These are phyloP conservation scores for Trachymyrmex septentrionalis DNA, from an alignment of 1,140 invertebrate genomes.

Conservation along the genomic window DNA sequence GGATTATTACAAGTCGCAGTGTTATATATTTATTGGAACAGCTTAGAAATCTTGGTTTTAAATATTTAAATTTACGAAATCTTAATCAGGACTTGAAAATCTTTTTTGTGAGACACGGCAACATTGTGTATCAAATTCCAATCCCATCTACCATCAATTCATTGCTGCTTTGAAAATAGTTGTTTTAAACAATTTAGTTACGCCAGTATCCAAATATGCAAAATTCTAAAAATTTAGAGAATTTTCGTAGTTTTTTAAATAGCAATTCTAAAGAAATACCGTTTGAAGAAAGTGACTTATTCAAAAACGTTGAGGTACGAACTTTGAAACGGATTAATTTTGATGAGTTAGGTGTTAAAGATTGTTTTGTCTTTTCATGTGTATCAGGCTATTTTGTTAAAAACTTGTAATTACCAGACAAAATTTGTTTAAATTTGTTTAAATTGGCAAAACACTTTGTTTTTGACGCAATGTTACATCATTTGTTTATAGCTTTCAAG, in stretches of 20 bases:
- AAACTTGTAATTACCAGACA: background rate
- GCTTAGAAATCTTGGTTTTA: background rate
- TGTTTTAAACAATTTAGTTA: background rate
- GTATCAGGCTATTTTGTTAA: background rate
- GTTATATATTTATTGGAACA: background rate
- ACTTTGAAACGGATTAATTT: background rate
- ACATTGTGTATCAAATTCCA: background rate
- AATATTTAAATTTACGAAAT: constrained; percentile 12
- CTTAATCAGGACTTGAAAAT: constrained; percentile 12
- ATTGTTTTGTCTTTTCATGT: background rate
- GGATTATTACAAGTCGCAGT: background rate
- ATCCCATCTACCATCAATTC: background rate
- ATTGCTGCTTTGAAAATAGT: background rate
- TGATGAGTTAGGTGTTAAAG: background rate
- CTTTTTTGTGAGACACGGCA: background rate
- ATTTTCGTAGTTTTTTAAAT: background rate
- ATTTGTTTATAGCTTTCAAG: background rate
- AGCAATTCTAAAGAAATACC: background rate
- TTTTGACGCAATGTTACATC: background rate
- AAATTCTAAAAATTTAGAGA: background rate
- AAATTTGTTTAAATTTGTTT: too few species aligned
- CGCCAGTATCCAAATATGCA: constrained; percentile 7
- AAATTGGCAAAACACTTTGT: background rate
- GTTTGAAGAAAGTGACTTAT: background rate
- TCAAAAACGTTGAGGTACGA: background rate